These are phyloP conservation scores for Phrynocephalus versicolor DNA, from an alignment of 2,113 vertebrate species.

Conservation along the genomic window DNA sequence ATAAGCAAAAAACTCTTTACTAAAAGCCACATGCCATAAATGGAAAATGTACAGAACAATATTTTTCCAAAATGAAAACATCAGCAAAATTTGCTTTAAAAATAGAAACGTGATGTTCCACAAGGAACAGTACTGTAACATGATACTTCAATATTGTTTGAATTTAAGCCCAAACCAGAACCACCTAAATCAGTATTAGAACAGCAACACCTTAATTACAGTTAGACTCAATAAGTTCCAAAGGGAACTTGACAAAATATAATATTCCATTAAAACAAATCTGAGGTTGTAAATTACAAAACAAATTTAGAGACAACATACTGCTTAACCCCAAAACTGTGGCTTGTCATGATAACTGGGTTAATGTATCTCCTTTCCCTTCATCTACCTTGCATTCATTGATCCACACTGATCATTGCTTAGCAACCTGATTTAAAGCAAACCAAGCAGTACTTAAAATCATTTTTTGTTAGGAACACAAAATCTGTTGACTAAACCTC, in stretches of 20 bases:
- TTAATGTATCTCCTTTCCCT: neutral
- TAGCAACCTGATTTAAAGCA: neutral
- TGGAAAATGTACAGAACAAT: neutral
- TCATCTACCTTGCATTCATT: too few species aligned
- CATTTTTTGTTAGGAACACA: neutral
- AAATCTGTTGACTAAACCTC: too few species aligned
- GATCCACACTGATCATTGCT: neutral
- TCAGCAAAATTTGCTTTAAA: conserved; percentile 38
- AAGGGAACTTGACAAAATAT: neutral
- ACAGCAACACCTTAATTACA: neutral
- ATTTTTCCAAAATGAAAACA: conserved; percentile 49
- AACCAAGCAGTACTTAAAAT: neutral
- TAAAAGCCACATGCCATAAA: conserved; percentile 55
- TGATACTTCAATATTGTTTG: conserved; percentile 24
- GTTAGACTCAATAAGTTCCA: neutral
- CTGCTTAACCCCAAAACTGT: too few species aligned
- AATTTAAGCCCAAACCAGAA: neutral
- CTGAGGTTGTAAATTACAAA: neutral
- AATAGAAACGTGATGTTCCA: conserved; percentile 8
- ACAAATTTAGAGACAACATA: too few species aligned
- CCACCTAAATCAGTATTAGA: neutral
- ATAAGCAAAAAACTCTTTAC: conserved; percentile 31
- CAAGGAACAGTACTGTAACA: neutral
- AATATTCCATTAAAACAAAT: neutral
- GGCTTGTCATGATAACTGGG: neutral